Evolutionary conservation across 2,888 invertebrate species (phyloP), one percentile per base, ranked within the genome.

Genomic region (Scaptomyza tumidula): DNA sequence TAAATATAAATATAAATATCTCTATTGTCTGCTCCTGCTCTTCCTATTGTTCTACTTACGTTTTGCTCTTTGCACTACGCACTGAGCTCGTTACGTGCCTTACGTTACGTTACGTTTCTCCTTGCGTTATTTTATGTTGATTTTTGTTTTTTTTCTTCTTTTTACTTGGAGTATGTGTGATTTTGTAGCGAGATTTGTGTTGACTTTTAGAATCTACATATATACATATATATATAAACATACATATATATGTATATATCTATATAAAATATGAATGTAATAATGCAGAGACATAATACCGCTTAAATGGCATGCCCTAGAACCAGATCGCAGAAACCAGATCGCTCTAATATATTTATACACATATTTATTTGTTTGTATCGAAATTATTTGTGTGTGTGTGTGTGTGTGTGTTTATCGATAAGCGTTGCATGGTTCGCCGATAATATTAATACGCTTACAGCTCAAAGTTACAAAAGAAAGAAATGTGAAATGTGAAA

Each of bases 301-400:
- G 80, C 83, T 81, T 86, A 70, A 50, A 79, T 66, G 71, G 80
- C 80, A 80, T 80, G 80, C 71, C 66, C 57, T 78, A 61, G 63
- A 56, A 60, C 35, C 58, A 53, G 39, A 46, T 27, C 31, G 46
- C 29, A 53, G 63, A 31, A 53, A 29, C 27, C 31, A 31, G 31
- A 43, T 49, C 49, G 31, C 49, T 49, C 13, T 33, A 33, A 50
- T 57, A 50, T 57, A 57, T 35, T 24, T 33, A 43, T 14, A 41
- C 16, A 24, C n/a, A 16, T 16, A 16, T 16, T 6, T n/a, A 14
- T 14, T 31, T 14, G 10, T 29, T 35, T 46, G 6, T 9, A 14
- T 13, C 24, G 24, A 24, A 13, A 44, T 41, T 41, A 50, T n/a
- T 45, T 65, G 66, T 65, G 64, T 66, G 45, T 56, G 69, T 61